Base-by-base conservation (phyloP, 2,113 vertebrate genomes). In the Rana temporaria region DNA sequence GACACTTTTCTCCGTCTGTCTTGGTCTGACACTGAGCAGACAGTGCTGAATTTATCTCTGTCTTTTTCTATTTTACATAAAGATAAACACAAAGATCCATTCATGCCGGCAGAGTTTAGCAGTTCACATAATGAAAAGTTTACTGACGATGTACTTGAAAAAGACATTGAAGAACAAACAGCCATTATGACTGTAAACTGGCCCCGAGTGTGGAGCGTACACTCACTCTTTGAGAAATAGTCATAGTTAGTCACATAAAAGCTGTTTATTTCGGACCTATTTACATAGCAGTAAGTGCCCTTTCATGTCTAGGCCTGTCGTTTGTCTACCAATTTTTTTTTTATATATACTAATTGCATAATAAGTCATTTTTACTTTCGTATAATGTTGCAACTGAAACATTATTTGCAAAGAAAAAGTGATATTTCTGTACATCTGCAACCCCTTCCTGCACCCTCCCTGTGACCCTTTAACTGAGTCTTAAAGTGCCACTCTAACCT, bases 121-220 rank as follows among this genome's bases (percentile, higher is more conserved):
- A 30, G 81, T 42, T 85, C 84, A 56, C 81, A 88, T 1, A 85
- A 85, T 0, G 86, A 84, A 81, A 89, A 88, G 87, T 86, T 86
- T 77, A 76, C 82, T 32, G 79, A 86, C 82, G 84, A 81, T 6
- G 84, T 4, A 0, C 86, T n/a, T 87, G 79, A 81, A 76, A 57
- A 84, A 81, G 74, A 74, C 85, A 18, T 1, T 2, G 66, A 85
- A 8, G 81, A 16, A 84, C 78, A 32, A 55, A n/a, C 85, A 80
- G 80, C 87, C 14, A 24, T 80, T 72, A 7, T 24, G 24, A 82
- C 80, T 79, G 0, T 78, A 6, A 69, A 0, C n/a, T 81, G 78
- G n/a, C 78, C 64, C 79, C 79, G 53, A 71, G 67, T 81, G 57
- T 17, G 62, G 42, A 56, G 30, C 12, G 42, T 62, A 65, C 79